A percentile compares a stretch with the other conserved stretches of the same genome.
These are phyloP conservation scores for Nomada flava DNA, from an alignment of 2,888 invertebrate genomes.

Conservation along the genomic window DNA sequence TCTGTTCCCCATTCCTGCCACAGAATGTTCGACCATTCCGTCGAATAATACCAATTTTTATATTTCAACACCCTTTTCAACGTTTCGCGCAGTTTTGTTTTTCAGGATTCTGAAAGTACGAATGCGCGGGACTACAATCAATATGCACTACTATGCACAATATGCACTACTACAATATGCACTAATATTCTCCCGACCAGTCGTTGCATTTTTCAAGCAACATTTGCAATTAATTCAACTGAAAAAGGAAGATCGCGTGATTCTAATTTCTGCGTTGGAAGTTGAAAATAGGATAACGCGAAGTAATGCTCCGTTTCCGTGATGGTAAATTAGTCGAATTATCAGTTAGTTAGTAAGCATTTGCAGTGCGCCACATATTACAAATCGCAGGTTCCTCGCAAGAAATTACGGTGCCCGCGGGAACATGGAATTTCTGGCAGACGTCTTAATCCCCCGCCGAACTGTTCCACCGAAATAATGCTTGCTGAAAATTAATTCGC, in stretches of 20 bases:
- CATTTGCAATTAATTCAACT: no score
- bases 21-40: no score
- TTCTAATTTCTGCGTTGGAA: neutral
- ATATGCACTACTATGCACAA: no score
- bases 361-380: conserved; percentile 35
- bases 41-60: no score
- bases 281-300: neutral
- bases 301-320: neutral
- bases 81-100: no score
- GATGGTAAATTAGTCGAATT: conserved; percentile 41
- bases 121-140: no score
- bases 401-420: conserved; percentile 17
- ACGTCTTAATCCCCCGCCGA: conserved; percentile 31
- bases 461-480: conserved; percentile 41
- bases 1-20: neutral
- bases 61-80: no score
- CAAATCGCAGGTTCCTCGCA: conserved; percentile 17
- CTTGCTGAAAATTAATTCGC: conserved; percentile 48
- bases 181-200: no score
- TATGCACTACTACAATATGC: no score
- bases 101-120: no score
- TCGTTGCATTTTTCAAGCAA: no score
- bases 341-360: conserved; percentile 51
- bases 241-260: no score
- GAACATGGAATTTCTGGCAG: conserved; percentile 18